Evolutionary conservation across 2,113 vertebrate species (phyloP).

Genomic region (Synchiropus splendidus): DNA sequence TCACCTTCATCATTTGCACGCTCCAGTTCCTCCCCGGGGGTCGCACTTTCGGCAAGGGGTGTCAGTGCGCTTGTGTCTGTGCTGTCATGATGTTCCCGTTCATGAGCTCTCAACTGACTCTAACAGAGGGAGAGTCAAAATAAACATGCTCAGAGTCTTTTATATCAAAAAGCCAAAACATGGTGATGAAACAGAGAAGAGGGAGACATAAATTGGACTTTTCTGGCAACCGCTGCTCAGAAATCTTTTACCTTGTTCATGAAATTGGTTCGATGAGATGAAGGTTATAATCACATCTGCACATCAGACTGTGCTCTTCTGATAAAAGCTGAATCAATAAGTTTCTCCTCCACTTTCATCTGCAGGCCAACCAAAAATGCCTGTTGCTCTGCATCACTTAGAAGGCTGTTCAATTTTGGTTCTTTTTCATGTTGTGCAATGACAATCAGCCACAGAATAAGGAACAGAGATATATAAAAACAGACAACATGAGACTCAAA

Average conservation of each 20-base stretch:
- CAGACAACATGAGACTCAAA: no score
- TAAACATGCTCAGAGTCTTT: no score
- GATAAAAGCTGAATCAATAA: constrained; percentile 18
- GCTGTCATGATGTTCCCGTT: constrained; percentile 51
- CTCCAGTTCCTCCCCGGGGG: constrained; percentile 39
- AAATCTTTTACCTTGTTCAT: no score
- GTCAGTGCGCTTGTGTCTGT: constrained; percentile 28
- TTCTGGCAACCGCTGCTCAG: no score
- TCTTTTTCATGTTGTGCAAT: no score
- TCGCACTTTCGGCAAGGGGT: constrained; percentile 33
- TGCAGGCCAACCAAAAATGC: not conserved
- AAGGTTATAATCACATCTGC: constrained; percentile 20
- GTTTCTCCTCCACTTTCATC: constrained; percentile 13
- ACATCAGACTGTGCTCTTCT: constrained; percentile 1
- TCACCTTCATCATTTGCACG: constrained; percentile 47
- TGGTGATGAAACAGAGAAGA: no score
- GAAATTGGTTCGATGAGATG: no score
- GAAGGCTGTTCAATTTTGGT: no score
- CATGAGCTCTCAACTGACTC: constrained; percentile 65
- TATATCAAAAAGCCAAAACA: no score
- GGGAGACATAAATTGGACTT: no score
- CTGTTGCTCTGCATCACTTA: constrained; percentile 3
- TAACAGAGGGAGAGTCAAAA: constrained; percentile 12
- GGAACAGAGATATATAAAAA: no score
- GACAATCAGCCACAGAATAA: no score